Percentiles rank a stretch among this genome's conserved stretches.
These are phyloP conservation scores for Macaria liturata DNA, from an alignment of 2,888 invertebrate species.

Conservation along the genomic window DNA sequence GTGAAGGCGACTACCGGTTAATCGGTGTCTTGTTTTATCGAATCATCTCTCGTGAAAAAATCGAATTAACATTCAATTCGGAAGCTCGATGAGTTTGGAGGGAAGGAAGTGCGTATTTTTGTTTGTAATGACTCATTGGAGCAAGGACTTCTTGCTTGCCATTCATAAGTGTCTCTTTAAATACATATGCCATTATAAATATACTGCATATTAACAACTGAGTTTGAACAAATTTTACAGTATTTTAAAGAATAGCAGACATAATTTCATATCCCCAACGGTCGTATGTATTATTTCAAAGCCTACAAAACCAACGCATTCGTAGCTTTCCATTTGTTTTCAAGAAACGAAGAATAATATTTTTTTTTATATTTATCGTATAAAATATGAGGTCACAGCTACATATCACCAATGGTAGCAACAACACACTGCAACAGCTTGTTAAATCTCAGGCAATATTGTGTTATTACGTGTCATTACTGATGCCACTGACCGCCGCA, in stretches of 20 bases:
- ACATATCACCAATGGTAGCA: no score
- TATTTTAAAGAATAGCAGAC: no score
- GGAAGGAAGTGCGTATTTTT: constrained; percentile 34
- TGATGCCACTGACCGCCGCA: constrained; percentile 51
- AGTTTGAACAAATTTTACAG: no score
- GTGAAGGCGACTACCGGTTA: constrained; percentile 46
- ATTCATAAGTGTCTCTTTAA: neutral
- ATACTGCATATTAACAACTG: no score
- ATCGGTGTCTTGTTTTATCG: constrained; percentile 32
- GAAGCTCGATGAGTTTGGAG: constrained; percentile 39
- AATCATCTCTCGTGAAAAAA: constrained; percentile 33
- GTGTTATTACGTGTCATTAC: constrained; percentile 54
- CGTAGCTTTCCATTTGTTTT: no score
- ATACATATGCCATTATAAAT: no score
- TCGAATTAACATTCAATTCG: constrained; percentile 39
- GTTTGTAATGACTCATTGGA: constrained; percentile 30
- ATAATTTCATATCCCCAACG: no score
- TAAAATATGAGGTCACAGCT: no score
- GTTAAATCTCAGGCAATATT: constrained; percentile 38
- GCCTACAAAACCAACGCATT: no score
- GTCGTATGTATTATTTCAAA: no score
- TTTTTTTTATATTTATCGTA: no score
- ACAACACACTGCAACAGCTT: constrained; percentile 21
- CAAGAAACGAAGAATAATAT: no score
- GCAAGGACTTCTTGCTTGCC: constrained; percentile 22